Evolutionary conservation across 1,140 invertebrate genomes (phyloP), one percentile per base, ranked within the genome.

Genomic region (Leptoteleia sp.): DNA sequence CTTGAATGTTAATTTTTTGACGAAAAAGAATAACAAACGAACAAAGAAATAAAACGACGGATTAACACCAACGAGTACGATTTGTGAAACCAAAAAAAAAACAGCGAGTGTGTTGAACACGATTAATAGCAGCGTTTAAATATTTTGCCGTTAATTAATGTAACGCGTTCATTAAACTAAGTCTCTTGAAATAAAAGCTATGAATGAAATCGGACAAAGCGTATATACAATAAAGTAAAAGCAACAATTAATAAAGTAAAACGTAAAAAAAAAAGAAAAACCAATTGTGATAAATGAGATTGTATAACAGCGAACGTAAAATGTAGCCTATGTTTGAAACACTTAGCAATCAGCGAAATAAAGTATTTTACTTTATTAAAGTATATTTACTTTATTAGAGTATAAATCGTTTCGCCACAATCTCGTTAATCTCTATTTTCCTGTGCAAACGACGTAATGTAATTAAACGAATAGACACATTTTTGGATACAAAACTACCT

Each of bases 401-500:
- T 31, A 33, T 48, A 67, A 57, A 40, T 68, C 19, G 43, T 62
- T 37, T 55, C 50, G 19, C 12, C 35, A 33, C 57, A 62, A 64
- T 72, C 57, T 72, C 57, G 40, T 72, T 73, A 65, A 73, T 73
- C 54, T 61, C 40, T 73, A 73, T 73, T 73, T 62, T 72, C 40
- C 48, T 65, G 70, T 65, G 59, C 42, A 65, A 73, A 65, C 19
- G 33, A 48, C 12, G 48, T 62, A 59, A 72, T 47, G 37, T 65
- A 64, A 55, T 57, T 11, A n/a, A 48, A 57, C 27, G 33, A 48
- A 54, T 62, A 68, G 43, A 76, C 55, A 62, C 54, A 55, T 55
- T 76, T 76, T 76, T 68, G 72, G 72, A 68, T 57, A 67, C 72
- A 57, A 76, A 76, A 64, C 73, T 76, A 76, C 73, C 73, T 76